A percentile compares a stretch with the other conserved stretches of the same genome.
These are phyloP conservation scores for Nebria salina DNA, from an alignment of 2,888 invertebrate species.

Conservation along the genomic window DNA sequence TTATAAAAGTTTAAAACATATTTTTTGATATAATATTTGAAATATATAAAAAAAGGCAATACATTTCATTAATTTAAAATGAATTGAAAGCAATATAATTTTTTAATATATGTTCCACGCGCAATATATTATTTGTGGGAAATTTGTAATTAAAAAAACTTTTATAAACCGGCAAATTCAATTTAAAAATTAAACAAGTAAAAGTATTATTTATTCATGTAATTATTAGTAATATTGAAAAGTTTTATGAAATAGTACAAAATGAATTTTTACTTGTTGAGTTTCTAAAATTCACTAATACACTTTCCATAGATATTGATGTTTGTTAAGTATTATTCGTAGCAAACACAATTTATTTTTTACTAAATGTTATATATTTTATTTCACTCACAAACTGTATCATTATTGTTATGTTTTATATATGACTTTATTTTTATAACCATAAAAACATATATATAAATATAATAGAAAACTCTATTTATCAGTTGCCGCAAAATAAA, in stretches of 20 bases:
- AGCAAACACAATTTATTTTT: conserved; percentile 10
- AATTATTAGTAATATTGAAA: no score
- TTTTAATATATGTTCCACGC: not conserved
- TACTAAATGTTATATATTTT: not conserved
- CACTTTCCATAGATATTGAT: not conserved
- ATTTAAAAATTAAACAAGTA: not conserved
- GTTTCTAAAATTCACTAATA: not conserved
- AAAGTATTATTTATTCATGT: not conserved
- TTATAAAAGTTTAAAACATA: not conserved
- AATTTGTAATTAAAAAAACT: not conserved
- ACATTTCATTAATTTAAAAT: not conserved
- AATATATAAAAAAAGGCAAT: not conserved
- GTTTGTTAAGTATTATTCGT: conserved; percentile 6
- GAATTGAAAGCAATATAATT: not conserved
- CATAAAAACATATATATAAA: conserved; percentile 23
- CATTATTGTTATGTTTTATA: conserved; percentile 22
- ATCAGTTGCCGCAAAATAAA: conserved; percentile 41
- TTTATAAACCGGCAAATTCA: not conserved
- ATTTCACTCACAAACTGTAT: not conserved
- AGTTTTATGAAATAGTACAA: not conserved
- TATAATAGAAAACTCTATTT: conserved; percentile 22
- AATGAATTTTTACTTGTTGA: not conserved
- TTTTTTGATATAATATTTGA: not conserved
- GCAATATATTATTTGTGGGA: not conserved
- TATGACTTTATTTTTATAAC: conserved; percentile 37